Conservation (phyloP, 2,888 invertebrate species). For the Apamea sordens region DNA sequence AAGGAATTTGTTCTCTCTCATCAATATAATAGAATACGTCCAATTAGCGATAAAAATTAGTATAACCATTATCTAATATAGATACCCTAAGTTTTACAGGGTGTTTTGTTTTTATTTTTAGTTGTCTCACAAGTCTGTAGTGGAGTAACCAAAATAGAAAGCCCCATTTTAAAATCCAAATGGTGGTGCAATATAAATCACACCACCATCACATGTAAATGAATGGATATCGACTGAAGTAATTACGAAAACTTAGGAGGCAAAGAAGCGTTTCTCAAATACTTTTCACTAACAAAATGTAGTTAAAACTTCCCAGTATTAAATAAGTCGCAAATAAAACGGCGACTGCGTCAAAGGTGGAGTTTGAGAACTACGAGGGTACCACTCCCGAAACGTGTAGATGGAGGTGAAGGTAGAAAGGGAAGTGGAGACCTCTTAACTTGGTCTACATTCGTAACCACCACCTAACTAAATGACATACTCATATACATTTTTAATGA, state of each 20-base stretch:
- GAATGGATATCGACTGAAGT: neutral
- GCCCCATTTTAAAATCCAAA: neutral
- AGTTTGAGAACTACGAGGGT: slow-evolving; percentile 37
- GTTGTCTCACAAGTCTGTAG: neutral
- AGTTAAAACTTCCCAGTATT: slow-evolving; percentile 3
- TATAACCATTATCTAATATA: neutral
- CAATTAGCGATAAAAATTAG: neutral
- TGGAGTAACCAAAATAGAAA: neutral
- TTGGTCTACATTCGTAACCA: slow-evolving; percentile 75
- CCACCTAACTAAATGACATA: slow-evolving; percentile 73
- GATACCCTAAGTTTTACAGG: neutral
- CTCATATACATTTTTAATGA: slow-evolving; percentile 80
- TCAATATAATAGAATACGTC: neutral
- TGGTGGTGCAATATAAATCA: too few species aligned
- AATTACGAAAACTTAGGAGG: neutral
- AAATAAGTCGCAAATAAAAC: slow-evolving; percentile 9
- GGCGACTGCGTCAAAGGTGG: slow-evolving; percentile 16
- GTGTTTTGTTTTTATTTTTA: neutral
- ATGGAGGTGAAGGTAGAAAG: slow-evolving; percentile 68
- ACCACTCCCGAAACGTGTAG: slow-evolving; percentile 53
- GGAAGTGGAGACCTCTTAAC: slow-evolving; percentile 74
- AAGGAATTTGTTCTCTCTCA: neutral
- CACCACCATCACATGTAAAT: neutral
- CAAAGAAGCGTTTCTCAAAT: slow-evolving; percentile 4
- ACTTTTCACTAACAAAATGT: neutral